phyloP scores from a whole-genome alignment of 2,888 invertebrate species.

The Leptogaster cylindrica region DNA sequence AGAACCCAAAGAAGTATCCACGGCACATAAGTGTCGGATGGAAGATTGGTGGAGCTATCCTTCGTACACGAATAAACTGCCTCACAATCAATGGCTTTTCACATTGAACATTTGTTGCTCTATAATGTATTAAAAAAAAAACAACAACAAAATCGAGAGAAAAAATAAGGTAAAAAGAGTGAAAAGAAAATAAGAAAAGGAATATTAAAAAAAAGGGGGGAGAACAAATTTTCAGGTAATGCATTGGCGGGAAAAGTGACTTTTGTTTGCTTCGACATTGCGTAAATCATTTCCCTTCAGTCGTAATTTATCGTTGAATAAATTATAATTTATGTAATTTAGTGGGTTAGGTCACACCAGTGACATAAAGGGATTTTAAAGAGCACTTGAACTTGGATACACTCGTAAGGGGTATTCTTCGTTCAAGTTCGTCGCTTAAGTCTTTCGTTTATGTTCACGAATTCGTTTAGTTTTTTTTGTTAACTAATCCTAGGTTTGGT shows the following conservation, averaged over 20 bases:
- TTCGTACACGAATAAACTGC: slow-evolving; percentile 19
- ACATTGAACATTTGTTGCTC: slow-evolving; percentile 29
- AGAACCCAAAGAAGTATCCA: not conserved
- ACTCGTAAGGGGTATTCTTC: not conserved
- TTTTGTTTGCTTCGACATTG: slow-evolving; percentile 40
- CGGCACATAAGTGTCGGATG: slow-evolving; percentile 26
- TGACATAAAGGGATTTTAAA: not conserved
- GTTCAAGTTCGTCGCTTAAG: slow-evolving; percentile 26
- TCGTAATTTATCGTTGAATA: slow-evolving; percentile 35
- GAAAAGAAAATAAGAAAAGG: no score
- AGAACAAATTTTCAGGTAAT: slow-evolving; percentile 33
- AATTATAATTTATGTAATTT: slow-evolving; percentile 43
- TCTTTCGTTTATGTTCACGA: slow-evolving; percentile 14
- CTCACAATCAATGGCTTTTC: slow-evolving; percentile 40
- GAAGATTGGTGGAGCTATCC: slow-evolving; percentile 40
- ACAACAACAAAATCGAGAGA: no score
- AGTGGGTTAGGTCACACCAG: slow-evolving; percentile 40
- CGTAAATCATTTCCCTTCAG: slow-evolving; percentile 32
- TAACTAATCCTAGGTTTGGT: no score
- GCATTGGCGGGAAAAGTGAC: slow-evolving; percentile 22
- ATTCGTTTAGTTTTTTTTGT: no score
- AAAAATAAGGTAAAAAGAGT: no score
- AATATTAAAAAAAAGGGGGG: slow-evolving; percentile 28
- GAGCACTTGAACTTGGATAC: not conserved
- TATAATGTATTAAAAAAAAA: no score